Evolutionary conservation across 2,797 vertebrate species (phyloP), one percentile per base, ranked within the genome.

Genomic region (Lemur catta): DNA sequence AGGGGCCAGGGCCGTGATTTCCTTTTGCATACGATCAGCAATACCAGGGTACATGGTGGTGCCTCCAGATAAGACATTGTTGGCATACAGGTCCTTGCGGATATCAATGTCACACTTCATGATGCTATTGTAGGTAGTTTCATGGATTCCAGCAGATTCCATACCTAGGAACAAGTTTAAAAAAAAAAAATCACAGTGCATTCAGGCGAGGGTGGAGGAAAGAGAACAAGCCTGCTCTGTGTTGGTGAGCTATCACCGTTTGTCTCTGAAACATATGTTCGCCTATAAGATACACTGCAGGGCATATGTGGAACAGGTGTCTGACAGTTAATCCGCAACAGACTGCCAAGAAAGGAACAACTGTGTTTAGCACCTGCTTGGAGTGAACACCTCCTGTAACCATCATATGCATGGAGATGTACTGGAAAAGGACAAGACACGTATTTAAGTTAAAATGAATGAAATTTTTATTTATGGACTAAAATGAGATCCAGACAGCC

Each of bases 91-190:
- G 94, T 99, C 99, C 97, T 99, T 99, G 71, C 99, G 99, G 97
- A 99, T 99, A 98, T 99, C 99, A 84, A 99, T 99, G 97, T 99
- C 99, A 97, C 99, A 99, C 98, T 99, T 99, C 99, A 99, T 99
- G 99, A 99, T 99, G 98, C 99, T 99, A 98, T 99, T 99, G 98
- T 99, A 99, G 97, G 99, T 99, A 43, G 99, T 99, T 99, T 99
- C 99, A 82, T 99, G 99, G 97, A 99, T 99, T 89, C 99, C 99
- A 98, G 99, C 99, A 98, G 99, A 99, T 98, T 99, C 99, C 99
- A 99, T 99, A 97, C 99, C 99, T 99, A 97, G 96, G 98, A 82
- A 63, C 55, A 82, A 82, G 46, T 94, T 84, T n/a, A 35, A 48
- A 94, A 26, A 57, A 57, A 71, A 94, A 82, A 85, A 98, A 97